phyloP scores from a whole-genome alignment of 2,113 vertebrate genomes.

The Pseudopodoces humilis region DNA sequence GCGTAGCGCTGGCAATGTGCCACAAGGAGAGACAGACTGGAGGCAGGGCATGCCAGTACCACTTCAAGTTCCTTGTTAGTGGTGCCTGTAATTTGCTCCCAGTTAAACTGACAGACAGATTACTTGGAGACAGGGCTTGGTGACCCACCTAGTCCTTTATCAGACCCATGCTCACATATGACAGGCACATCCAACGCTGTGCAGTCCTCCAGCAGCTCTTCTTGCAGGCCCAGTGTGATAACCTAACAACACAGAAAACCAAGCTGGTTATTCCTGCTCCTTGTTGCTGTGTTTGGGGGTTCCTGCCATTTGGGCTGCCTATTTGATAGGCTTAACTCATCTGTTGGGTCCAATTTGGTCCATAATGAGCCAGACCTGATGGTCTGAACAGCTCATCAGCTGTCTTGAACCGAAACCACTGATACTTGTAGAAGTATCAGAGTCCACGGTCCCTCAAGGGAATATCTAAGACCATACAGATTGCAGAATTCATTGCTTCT shows the following conservation, averaged over 20 bases:
- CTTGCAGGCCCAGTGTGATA: neutral
- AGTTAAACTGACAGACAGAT: neutral
- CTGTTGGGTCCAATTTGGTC: neutral
- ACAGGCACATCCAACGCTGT: neutral
- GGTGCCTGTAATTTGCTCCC: constrained; percentile 48
- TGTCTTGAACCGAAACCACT: neutral
- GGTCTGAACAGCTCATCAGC: neutral
- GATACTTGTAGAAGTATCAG: neutral
- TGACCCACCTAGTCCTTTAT: neutral
- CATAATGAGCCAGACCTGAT: neutral
- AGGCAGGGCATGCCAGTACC: neutral
- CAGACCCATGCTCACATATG: neutral
- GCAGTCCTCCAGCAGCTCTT: neutral
- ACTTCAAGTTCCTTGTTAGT: neutral
- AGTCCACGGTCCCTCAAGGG: neutral
- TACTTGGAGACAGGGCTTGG: constrained; percentile 3
- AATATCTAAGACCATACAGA: neutral
- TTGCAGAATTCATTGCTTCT: neutral
- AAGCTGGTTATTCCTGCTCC: neutral
- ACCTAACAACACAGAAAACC: neutral
- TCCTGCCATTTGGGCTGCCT: neutral
- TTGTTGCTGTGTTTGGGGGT: neutral
- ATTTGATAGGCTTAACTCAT: neutral
- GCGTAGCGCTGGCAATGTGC: neutral
- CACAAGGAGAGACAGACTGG: constrained; percentile 14